Percentiles rank a stretch among this genome's conserved stretches.
Conservation (phyloP, 1,140 invertebrate species). For the Zaprionus nigranus region DNA sequence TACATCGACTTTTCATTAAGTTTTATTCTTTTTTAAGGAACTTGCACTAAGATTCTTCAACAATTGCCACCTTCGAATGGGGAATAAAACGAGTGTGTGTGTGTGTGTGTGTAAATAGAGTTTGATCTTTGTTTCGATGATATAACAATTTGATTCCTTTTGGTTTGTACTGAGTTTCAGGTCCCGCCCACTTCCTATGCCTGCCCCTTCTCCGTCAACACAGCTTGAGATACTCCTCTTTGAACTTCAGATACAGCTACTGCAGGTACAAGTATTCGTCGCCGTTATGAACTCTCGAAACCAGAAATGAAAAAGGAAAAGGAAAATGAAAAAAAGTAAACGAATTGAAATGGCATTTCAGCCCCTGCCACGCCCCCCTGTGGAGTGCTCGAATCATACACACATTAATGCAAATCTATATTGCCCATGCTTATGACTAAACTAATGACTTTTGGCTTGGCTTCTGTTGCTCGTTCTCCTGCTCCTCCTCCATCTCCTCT, state of each 20-base stretch:
- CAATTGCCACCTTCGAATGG: not conserved
- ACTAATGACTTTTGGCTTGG: constrained; percentile 52
- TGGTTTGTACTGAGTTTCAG: constrained; percentile 76
- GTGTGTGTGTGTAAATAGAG: constrained; percentile 6
- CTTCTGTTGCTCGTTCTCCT: constrained; percentile 12
- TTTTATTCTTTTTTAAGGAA: constrained; percentile 51
- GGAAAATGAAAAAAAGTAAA: not conserved
- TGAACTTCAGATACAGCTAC: constrained; percentile 50
- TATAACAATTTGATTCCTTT: constrained; percentile 23
- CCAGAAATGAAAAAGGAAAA: constrained; percentile 19
- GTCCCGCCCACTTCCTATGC: constrained; percentile 25
- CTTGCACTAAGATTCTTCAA: constrained; percentile 65
- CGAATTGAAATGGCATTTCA: constrained; percentile 12
- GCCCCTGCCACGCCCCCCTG: not conserved
- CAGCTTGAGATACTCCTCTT: constrained; percentile 45
- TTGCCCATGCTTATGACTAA: constrained; percentile 40
- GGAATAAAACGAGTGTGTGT: constrained; percentile 3
- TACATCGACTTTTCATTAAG: constrained; percentile 43
- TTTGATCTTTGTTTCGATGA: constrained; percentile 7
- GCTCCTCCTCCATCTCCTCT: not conserved
- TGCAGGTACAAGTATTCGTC: constrained; percentile 69
- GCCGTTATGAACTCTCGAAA: constrained; percentile 29
- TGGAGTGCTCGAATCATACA: constrained; percentile 6
- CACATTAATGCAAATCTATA: constrained; percentile 38
- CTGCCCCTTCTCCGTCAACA: constrained; percentile 38